phyloP scores from a whole-genome alignment of 1,140 invertebrate species.

The Macrotrachela quadricornifera region DNA sequence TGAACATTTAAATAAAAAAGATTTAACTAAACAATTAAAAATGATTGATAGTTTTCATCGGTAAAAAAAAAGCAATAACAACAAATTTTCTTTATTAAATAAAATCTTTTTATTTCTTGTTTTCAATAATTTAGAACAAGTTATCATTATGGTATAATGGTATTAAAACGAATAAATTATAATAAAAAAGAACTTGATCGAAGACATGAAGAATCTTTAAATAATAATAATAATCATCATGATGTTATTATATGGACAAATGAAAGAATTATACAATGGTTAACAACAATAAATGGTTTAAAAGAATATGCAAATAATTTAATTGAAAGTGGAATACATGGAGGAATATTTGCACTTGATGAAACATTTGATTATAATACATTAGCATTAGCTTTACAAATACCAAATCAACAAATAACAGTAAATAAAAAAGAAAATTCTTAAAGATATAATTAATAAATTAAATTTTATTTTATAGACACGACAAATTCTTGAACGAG shows the following conservation, averaged over 20 bases:
- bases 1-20: conserved; percentile 96
- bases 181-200: conserved; percentile 82
- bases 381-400: conserved; percentile 82
- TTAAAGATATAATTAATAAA: not conserved
- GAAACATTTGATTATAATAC: conserved; percentile 83
- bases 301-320: conserved; percentile 92
- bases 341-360: conserved; percentile 81
- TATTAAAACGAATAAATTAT: conserved; percentile 89
- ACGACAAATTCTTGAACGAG: conserved; percentile 51
- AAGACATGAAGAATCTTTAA: conserved; percentile 52
- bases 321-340: conserved; percentile 88
- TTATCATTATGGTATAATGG: conserved; percentile 91
- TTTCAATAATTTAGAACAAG: conserved; percentile 51
- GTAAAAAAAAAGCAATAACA: conserved; percentile 35
- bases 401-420: conserved; percentile 83
- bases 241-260: conserved; percentile 98
- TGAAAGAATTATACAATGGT: conserved; percentile 88
- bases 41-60: conserved; percentile 99
- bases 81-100: not conserved
- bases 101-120: not conserved
- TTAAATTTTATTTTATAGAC: conserved; percentile 31
- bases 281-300: conserved; percentile 57
- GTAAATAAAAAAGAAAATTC: conserved; percentile 10
- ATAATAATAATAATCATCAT: conserved; percentile 49
- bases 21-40: conserved; percentile 83